Percentiles rank a stretch among this genome's conserved stretches.
phyloP scores from a whole-genome alignment of 2,113 vertebrate genomes.

The Osmerus eperlanus region DNA sequence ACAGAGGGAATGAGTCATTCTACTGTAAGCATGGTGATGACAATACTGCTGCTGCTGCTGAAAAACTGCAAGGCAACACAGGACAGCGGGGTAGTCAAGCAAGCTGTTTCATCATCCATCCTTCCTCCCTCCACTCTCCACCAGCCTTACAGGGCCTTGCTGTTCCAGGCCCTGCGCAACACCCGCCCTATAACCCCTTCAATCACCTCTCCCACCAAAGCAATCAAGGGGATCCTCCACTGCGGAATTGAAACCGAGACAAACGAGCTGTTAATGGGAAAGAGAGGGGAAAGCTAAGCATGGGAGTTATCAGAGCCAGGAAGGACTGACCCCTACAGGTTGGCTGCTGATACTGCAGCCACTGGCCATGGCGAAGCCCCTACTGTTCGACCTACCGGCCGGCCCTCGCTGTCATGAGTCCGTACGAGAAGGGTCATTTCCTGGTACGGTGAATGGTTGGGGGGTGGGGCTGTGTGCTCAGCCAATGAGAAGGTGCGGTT shows the following conservation, averaged over 20 bases:
- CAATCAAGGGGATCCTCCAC: not conserved
- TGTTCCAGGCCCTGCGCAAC: not conserved
- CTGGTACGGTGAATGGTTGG: not conserved
- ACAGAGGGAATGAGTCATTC: not conserved
- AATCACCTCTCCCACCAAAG: too few relatives aligned
- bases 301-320: conserved; percentile 12
- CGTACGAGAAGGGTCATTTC: conserved; percentile 24
- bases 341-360: conserved; percentile 21
- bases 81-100: not conserved
- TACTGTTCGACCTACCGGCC: conserved; percentile 58
- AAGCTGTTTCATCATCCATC: not conserved
- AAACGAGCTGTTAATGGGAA: too few relatives aligned
- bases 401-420: conserved; percentile 32
- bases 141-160: too few relatives aligned
- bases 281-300: not conserved
- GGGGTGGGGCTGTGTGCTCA: too few relatives aligned
- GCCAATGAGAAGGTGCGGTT: conserved; percentile 23
- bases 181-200: not conserved
- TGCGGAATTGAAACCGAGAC: not conserved
- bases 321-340: conserved; percentile 9
- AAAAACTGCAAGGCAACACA: not conserved
- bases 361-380: not conserved
- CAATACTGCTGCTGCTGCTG: too few relatives aligned
- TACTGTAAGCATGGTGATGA: not conserved
- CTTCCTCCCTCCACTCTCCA: not conserved